These are phyloP conservation scores for Garra rufa DNA, from an alignment of 2,113 vertebrate genomes.

Conservation along the genomic window DNA sequence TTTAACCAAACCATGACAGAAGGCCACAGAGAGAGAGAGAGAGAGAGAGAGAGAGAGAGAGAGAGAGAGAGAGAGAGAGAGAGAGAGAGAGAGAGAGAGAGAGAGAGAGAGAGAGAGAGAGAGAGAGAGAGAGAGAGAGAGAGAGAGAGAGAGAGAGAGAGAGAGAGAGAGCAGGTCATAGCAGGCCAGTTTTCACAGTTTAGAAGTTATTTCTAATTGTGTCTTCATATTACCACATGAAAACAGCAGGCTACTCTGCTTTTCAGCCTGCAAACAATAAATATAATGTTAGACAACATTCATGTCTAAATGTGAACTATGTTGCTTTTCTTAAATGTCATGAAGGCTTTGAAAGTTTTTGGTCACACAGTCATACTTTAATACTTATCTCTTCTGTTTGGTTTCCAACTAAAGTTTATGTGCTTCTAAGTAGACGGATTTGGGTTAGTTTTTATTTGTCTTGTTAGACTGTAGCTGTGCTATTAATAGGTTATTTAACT, in stretches of 20 bases:
- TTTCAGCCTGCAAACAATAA: not conserved
- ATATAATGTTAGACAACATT: too few relatives aligned
- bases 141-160: not conserved
- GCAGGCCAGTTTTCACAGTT: not conserved
- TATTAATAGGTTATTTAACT: not conserved
- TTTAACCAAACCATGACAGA: not conserved
- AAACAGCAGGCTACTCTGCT: not conserved
- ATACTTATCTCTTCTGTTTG: not conserved
- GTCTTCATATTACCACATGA: not conserved
- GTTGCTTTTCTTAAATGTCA: not conserved
- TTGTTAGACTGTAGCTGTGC: not conserved
- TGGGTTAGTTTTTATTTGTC: not conserved
- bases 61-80: not conserved
- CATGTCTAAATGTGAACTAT: not conserved
- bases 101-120: not conserved
- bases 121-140: not conserved
- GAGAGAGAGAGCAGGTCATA: not conserved
- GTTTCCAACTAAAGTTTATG: not conserved
- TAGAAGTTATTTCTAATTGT: not conserved
- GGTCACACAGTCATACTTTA: not conserved
- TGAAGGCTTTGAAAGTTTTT: not conserved
- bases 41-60: not conserved
- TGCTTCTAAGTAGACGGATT: not conserved
- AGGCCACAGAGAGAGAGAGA: not conserved
- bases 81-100: not conserved